Percentiles rank a stretch among this genome's conserved stretches.
phyloP scores from a whole-genome alignment of 2,888 invertebrate species.

The Baccha elongata region DNA sequence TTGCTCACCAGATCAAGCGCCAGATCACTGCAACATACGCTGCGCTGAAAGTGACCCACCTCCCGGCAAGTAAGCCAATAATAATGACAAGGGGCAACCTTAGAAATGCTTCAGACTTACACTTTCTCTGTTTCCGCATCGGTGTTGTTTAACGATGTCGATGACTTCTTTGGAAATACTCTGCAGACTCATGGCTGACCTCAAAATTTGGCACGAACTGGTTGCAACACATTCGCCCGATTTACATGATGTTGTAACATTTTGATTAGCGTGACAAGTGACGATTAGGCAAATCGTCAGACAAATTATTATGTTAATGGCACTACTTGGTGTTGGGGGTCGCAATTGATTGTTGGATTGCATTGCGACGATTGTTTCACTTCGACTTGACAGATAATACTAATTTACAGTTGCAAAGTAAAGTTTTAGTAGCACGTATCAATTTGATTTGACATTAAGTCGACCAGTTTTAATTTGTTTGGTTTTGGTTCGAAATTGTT shows the following conservation, averaged over 20 bases:
- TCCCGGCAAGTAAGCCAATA: constrained; percentile 32
- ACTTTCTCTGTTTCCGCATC: constrained; percentile 57
- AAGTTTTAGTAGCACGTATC: constrained; percentile 40
- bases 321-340: neutral
- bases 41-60: constrained; percentile 36
- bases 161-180: constrained; percentile 48
- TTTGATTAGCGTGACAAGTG: constrained; percentile 13
- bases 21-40: constrained; percentile 63
- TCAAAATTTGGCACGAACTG: constrained; percentile 47
- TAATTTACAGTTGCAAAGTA: constrained; percentile 43
- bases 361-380: constrained; percentile 61
- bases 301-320: constrained; percentile 2
- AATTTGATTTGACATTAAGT: constrained; percentile 61
- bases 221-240: constrained; percentile 49
- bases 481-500: neutral
- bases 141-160: constrained; percentile 54
- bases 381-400: constrained; percentile 50
- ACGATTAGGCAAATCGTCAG: constrained; percentile 9
- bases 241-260: constrained; percentile 34
- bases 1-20: constrained; percentile 50
- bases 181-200: constrained; percentile 53
- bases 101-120: constrained; percentile 59
- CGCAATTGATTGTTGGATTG: constrained; percentile 25
- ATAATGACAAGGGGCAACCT: constrained; percentile 52
- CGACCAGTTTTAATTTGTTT: constrained; percentile 44